Conservation (phyloP, 2,888 invertebrate genomes). For the Cephus sareptanus region DNA sequence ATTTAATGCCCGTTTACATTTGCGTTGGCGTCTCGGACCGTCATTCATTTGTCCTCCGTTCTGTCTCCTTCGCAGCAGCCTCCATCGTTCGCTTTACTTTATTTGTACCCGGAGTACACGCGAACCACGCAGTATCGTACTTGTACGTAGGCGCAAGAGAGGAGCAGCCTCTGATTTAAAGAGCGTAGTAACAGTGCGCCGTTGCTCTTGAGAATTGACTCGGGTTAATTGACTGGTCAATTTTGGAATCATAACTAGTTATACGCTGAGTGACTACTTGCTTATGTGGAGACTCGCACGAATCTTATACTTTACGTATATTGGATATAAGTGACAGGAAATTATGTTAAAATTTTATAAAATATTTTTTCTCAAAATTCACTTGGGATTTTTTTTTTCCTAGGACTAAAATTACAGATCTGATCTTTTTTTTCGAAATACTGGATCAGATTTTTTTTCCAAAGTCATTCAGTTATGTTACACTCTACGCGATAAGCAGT, state of each 20-base stretch:
- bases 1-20: not conserved
- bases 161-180: not conserved
- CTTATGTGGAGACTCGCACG: not conserved
- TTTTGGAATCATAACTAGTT: not conserved
- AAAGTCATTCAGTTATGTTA: too few species aligned
- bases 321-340: too few species aligned
- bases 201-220: not conserved
- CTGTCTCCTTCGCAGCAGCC: not conserved
- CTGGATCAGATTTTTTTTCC: too few species aligned
- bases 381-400: too few species aligned
- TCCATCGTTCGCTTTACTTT: not conserved
- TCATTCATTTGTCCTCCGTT: not conserved
- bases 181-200: not conserved
- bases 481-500: too few species aligned
- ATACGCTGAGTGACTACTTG: not conserved
- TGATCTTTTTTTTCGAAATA: too few species aligned
- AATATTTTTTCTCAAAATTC: too few species aligned
- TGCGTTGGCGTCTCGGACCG: not conserved
- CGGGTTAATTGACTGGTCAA: not conserved
- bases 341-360: too few species aligned
- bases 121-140: not conserved
- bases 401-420: too few species aligned
- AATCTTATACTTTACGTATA: too few species aligned
- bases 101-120: not conserved
- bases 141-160: not conserved